phyloP scores from a whole-genome alignment of 1,140 invertebrate species.

The Caenorhabditis brenneri region DNA sequence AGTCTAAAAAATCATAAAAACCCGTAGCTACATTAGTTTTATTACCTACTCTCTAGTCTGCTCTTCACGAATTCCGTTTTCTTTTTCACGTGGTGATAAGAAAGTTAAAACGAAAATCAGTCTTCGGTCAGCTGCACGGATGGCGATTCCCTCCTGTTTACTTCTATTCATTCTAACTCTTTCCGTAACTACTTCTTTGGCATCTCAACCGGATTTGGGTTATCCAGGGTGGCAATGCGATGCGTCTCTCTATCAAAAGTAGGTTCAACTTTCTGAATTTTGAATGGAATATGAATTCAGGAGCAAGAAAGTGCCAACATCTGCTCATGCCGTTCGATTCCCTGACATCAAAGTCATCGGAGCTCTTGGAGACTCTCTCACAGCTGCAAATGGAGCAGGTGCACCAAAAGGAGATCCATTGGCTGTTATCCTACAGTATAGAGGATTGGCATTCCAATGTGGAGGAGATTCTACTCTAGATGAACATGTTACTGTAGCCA shows the following conservation, averaged over 20 bases:
- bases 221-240: conserved; percentile 46
- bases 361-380: conserved; percentile 81
- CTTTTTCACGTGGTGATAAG: background rate
- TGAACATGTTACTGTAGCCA: conserved; percentile 80
- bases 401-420: conserved; percentile 77
- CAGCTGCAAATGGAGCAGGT: conserved; percentile 80
- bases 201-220: conserved; percentile 39
- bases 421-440: conserved; percentile 79
- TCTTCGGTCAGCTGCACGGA: background rate
- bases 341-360: conserved; percentile 81
- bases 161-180: background rate
- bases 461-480: conserved; percentile 79
- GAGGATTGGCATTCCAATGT: conserved; percentile 81
- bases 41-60: background rate
- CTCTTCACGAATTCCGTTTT: background rate
- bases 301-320: conserved; percentile 70
- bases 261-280: background rate
- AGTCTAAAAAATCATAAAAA: too few relatives aligned
- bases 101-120: background rate
- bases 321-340: conserved; percentile 77
- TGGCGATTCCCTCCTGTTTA: background rate
- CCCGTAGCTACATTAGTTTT: too few relatives aligned
- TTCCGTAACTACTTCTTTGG: too few relatives aligned
- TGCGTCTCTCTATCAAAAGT: conserved; percentile 20
- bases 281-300: background rate